Conservation (phyloP, 2,113 vertebrate species). For the Pseudorhombus dupliciocellatus region DNA sequence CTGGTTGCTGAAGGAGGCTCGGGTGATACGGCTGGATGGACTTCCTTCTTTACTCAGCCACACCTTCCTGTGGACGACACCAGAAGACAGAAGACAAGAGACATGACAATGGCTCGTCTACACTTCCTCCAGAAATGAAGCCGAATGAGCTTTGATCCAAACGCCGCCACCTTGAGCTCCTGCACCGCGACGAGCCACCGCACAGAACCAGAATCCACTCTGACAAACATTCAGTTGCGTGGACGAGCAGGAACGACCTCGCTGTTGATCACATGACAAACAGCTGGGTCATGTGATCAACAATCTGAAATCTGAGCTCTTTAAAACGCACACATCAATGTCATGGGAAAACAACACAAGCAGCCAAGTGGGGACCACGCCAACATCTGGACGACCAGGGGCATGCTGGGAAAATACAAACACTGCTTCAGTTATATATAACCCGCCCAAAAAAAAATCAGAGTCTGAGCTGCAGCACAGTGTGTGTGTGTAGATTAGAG, state of each 20-base stretch:
- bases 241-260: too few species aligned
- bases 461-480: slow-evolving; percentile 1
- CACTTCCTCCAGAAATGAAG: too few species aligned
- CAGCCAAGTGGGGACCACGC: background rate
- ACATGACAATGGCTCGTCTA: too few species aligned
- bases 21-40: slow-evolving; percentile 72
- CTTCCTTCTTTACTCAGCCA: slow-evolving; percentile 80
- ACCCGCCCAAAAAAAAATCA: background rate
- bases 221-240: too few species aligned
- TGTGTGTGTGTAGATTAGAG: slow-evolving; percentile 45
- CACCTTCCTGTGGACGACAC: slow-evolving; percentile 69
- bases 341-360: background rate
- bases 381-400: slow-evolving; percentile 24
- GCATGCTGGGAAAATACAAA: slow-evolving; percentile 58
- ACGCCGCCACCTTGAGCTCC: too few species aligned
- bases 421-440: slow-evolving; percentile 36
- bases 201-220: too few species aligned
- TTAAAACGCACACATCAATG: too few species aligned
- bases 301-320: too few species aligned
- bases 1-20: slow-evolving; percentile 72
- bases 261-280: too few species aligned
- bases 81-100: background rate
- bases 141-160: too few species aligned
- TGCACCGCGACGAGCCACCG: too few species aligned
- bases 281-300: too few species aligned